Conservation (phyloP, 2,888 invertebrate genomes). For the Dryomyza anilis region DNA sequence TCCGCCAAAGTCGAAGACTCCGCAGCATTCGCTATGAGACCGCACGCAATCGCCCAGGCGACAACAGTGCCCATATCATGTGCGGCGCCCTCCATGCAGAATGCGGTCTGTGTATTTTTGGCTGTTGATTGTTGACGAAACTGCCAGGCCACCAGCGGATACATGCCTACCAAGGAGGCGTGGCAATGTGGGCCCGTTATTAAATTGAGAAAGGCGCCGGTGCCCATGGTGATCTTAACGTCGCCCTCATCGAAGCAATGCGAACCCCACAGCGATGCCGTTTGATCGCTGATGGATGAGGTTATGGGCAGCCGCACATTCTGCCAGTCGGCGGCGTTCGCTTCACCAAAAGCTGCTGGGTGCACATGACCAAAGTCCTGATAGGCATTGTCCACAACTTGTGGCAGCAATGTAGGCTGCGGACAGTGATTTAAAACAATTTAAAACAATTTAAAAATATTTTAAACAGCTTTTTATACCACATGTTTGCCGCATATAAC, state of each 20-base stretch:
- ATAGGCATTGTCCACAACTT: constrained; percentile 77
- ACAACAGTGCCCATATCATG: constrained; percentile 88
- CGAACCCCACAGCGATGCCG: constrained; percentile 87
- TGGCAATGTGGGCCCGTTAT: constrained; percentile 79
- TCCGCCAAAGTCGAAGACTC: constrained; percentile 72
- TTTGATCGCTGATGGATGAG: constrained; percentile 68
- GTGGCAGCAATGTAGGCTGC: constrained; percentile 81
- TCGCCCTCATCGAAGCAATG: constrained; percentile 79
- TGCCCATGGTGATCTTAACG: constrained; percentile 88
- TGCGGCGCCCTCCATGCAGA: constrained; percentile 83
- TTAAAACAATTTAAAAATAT: background rate
- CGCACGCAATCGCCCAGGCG: constrained; percentile 79
- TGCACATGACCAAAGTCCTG: constrained; percentile 72
- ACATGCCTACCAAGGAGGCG: constrained; percentile 82
- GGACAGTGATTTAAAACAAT: constrained; percentile 9
- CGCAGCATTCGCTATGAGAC: constrained; percentile 69
- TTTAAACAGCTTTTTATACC: constrained; percentile 11
- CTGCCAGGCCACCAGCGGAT: constrained; percentile 90
- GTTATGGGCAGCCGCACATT: constrained; percentile 71
- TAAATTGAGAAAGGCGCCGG: constrained; percentile 87
- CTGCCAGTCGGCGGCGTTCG: constrained; percentile 52
- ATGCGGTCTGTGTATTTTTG: constrained; percentile 64
- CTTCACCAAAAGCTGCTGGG: constrained; percentile 72
- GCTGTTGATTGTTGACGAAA: constrained; percentile 32
- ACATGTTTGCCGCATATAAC: constrained; percentile 70